phyloP scores from a whole-genome alignment of 2,113 vertebrate genomes.

The Catharus bicknelli region DNA sequence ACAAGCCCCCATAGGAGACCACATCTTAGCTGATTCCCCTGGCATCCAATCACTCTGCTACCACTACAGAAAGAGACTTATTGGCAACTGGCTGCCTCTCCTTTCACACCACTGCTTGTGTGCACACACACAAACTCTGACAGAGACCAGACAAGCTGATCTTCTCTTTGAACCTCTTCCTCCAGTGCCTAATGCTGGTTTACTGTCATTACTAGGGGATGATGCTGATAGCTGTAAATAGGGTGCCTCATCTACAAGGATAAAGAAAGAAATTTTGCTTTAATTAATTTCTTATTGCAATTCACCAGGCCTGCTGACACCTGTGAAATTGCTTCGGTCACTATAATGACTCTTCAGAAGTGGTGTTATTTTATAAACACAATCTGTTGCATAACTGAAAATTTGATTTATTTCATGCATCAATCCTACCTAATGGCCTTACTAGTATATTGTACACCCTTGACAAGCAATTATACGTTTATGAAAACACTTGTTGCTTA shows the following conservation, averaged over 20 bases:
- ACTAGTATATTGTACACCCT: constrained; percentile 14
- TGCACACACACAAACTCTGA: neutral
- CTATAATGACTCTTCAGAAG: neutral
- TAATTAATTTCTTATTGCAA: neutral
- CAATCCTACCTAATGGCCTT: neutral
- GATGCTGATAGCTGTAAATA: neutral
- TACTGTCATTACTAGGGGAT: neutral
- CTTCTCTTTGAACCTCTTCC: neutral
- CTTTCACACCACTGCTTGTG: neutral
- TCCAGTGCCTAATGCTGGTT: neutral
- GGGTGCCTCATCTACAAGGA: neutral
- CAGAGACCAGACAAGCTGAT: neutral
- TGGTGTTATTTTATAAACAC: neutral
- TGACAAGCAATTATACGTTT: constrained; percentile 61
- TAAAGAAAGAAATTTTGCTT: neutral
- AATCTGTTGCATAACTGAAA: constrained; percentile 21
- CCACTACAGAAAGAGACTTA: neutral
- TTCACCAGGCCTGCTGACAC: neutral
- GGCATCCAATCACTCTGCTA: constrained; percentile 34
- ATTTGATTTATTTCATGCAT: neutral
- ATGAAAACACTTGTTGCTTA: constrained; percentile 68
- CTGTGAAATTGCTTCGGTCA: constrained; percentile 13
- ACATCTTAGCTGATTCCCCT: constrained; percentile 26
- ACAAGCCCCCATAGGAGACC: constrained; percentile 50
- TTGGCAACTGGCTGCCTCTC: neutral